Evolutionary conservation across 2,888 invertebrate genomes (phyloP).

Genomic region (Dichetophora obliterata): DNA sequence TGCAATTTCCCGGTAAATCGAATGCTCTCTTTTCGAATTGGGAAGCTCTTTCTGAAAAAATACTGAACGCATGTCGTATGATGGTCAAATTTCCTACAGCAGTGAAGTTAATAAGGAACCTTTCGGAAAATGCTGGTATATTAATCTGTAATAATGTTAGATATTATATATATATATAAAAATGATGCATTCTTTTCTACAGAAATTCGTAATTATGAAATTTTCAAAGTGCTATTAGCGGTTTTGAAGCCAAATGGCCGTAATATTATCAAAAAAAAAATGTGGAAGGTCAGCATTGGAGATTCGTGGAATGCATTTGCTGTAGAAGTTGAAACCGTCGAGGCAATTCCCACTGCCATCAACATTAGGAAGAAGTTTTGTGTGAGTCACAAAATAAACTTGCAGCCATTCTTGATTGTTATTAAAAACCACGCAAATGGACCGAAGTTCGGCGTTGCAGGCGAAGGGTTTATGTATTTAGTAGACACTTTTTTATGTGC

Average conservation of each 20-base stretch:
- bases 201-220: conserved; percentile 14
- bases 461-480: neutral
- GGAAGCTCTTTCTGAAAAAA: neutral
- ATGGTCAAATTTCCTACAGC: no score
- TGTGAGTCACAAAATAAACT: neutral
- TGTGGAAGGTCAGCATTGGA: conserved; percentile 32
- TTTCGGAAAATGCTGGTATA: no score
- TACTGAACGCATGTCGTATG: neutral
- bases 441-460: neutral
- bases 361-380: conserved; percentile 26
- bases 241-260: conserved; percentile 24
- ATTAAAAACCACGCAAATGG: neutral
- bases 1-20: no score
- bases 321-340: conserved; percentile 14
- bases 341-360: neutral
- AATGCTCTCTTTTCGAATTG: no score
- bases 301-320: conserved; percentile 28
- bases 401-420: neutral
- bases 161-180: no score
- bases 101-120: no score
- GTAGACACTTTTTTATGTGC: neutral
- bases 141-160: no score
- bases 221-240: conserved; percentile 14
- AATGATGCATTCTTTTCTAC: neutral
- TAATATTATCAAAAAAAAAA: conserved; percentile 14